Evolutionary conservation across 2,113 vertebrate species (phyloP).

Genomic region (Columbina picui): DNA sequence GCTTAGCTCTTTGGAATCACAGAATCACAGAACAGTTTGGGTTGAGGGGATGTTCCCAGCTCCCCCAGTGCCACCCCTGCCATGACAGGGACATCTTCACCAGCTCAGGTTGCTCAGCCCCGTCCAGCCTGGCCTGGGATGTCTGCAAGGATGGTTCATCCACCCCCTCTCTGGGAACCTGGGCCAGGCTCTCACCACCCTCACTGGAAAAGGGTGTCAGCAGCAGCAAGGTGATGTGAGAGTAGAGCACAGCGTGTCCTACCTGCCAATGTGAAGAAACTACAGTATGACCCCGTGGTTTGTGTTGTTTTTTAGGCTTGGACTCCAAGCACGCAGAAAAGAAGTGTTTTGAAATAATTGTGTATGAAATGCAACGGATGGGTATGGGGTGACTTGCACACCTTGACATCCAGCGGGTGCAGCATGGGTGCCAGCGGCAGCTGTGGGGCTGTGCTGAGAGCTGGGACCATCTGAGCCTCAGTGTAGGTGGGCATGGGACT

Average conservation of each 20-base stretch:
- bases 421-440: not conserved
- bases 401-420: not conserved
- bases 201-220: not conserved
- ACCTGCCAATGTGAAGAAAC: not conserved
- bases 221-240: not conserved
- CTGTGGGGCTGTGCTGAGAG: not conserved
- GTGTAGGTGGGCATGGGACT: not conserved
- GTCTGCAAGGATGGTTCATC: too few species aligned
- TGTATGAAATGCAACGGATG: not conserved
- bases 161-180: too few species aligned
- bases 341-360: not conserved
- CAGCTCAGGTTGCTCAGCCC: too few species aligned
- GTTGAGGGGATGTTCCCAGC: too few species aligned
- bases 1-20: not conserved
- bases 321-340: not conserved
- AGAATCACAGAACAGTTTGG: too few species aligned
- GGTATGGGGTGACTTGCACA: fast-evolving
- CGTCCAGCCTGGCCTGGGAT: too few species aligned
- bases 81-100: too few species aligned
- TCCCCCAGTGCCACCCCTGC: too few species aligned
- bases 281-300: fast-evolving
- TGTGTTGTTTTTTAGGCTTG: not conserved
- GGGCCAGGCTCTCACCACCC: too few species aligned
- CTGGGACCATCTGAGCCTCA: fast-evolving
- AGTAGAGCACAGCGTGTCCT: not conserved